Evolutionary conservation across 2,797 vertebrate genomes (phyloP).

Genomic region (Gymnoscopelus braueri): DNA sequence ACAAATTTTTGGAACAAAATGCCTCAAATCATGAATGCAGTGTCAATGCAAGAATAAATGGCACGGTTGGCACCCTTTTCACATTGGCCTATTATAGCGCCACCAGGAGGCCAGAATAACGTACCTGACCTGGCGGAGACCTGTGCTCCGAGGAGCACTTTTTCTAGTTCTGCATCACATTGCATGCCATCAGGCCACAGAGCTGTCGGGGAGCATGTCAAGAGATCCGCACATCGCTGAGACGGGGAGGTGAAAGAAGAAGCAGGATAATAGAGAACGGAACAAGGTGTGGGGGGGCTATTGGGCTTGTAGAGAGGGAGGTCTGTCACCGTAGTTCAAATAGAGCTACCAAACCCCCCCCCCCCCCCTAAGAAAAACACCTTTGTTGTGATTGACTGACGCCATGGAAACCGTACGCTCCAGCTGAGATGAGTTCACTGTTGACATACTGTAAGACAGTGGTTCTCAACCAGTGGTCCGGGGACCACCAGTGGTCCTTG

Average conservation of each 20-base stretch:
- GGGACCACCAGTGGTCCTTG: too few species aligned
- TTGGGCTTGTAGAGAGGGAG: slow-evolving; percentile 41
- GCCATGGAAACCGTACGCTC: slow-evolving; percentile 2
- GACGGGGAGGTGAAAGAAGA: slow-evolving; percentile 26
- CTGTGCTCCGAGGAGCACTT: too few species aligned
- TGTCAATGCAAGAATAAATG: too few species aligned
- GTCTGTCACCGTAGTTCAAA: slow-evolving; percentile 36
- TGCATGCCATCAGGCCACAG: slow-evolving; percentile 61
- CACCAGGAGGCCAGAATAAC: too few species aligned
- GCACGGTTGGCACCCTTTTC: too few species aligned
- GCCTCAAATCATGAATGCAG: too few species aligned
- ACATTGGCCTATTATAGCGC: too few species aligned
- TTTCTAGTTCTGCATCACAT: slow-evolving; percentile 27
- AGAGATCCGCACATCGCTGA: slow-evolving; percentile 51
- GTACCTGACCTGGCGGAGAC: too few species aligned
- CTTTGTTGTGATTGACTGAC: slow-evolving; percentile 12
- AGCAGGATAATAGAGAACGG: slow-evolving; percentile 25
- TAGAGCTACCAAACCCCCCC: not conserved
- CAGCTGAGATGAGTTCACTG: slow-evolving; percentile 13
- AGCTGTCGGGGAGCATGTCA: slow-evolving; percentile 64
- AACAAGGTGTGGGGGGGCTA: slow-evolving; percentile 32
- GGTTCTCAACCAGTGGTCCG: too few species aligned
- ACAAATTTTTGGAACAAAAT: too few species aligned
- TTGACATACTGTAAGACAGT: slow-evolving; percentile 3
- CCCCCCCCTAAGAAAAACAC: not conserved